Conservation (phyloP, 2,888 invertebrate genomes). For the Nineta flava region DNA sequence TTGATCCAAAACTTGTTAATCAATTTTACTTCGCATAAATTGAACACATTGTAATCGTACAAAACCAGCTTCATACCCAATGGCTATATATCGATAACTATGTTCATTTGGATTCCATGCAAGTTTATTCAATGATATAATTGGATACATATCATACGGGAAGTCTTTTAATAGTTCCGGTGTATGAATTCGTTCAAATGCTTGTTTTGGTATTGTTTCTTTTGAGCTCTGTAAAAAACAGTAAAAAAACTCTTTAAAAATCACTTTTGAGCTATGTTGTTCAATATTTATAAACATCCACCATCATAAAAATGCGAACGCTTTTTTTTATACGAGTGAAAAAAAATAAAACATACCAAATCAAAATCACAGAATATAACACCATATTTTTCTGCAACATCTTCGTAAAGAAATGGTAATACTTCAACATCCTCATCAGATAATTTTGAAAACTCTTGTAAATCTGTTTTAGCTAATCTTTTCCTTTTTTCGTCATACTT, state of each 20-base stretch:
- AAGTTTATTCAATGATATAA: slow-evolving; percentile 23
- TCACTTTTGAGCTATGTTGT: too few species aligned
- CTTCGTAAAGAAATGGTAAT: slow-evolving; percentile 32
- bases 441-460: not conserved
- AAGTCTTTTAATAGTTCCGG: slow-evolving; percentile 8
- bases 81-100: slow-evolving; percentile 26
- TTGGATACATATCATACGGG: slow-evolving; percentile 19
- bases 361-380: slow-evolving; percentile 26
- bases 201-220: slow-evolving; percentile 11
- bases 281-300: too few species aligned
- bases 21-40: slow-evolving; percentile 16
- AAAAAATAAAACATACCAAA: slow-evolving; percentile 16
- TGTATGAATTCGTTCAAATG: slow-evolving; percentile 8
- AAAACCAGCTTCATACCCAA: slow-evolving; percentile 32
- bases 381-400: slow-evolving; percentile 31
- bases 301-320: too few species aligned
- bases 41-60: slow-evolving; percentile 22
- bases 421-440: slow-evolving; percentile 18
- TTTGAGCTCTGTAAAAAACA: slow-evolving; percentile 13
- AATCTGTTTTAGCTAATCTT: not conserved
- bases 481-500: slow-evolving; percentile 7
- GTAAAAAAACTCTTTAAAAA: not conserved
- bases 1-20: too few species aligned
- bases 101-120: slow-evolving; percentile 30
- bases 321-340: too few species aligned